Percentiles rank a stretch among this genome's conserved stretches.
phyloP scores from a whole-genome alignment of 1,140 invertebrate genomes.

The Lineus longissimus region DNA sequence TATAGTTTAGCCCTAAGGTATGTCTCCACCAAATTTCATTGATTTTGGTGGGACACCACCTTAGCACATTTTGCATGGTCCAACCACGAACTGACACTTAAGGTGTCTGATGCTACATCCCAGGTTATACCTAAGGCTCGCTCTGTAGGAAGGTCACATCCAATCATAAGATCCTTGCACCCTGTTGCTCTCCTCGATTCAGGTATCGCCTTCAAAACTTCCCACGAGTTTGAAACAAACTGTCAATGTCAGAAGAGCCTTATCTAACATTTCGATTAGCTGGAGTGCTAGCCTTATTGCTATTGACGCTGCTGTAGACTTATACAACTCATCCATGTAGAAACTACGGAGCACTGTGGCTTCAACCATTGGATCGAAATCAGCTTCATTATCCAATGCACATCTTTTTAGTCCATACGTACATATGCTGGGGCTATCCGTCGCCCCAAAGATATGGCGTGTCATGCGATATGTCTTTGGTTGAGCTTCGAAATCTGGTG shows the following conservation, averaged over 20 bases:
- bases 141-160: constrained; percentile 4
- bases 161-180: not conserved
- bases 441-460: constrained; percentile 23
- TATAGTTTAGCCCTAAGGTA: too few species aligned
- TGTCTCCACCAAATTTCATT: too few species aligned
- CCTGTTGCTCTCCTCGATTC: constrained; percentile 1
- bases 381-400: constrained; percentile 10
- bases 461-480: constrained; percentile 20
- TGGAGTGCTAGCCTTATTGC: constrained; percentile 13
- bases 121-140: constrained; percentile 18
- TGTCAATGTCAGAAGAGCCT: constrained; percentile 17
- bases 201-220: constrained; percentile 13
- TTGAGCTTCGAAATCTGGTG: constrained; percentile 7
- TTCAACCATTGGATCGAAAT: not conserved
- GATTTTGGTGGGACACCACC: too few species aligned
- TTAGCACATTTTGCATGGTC: too few species aligned
- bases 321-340: constrained; percentile 23
- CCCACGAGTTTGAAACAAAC: constrained; percentile 7
- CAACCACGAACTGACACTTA: too few species aligned
- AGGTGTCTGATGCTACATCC: not conserved
- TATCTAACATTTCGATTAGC: not conserved
- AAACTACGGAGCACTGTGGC: constrained; percentile 14
- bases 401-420: constrained; percentile 18
- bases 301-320: not conserved
- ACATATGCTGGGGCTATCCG: constrained; percentile 21